Conservation (phyloP, 2,113 vertebrate genomes). For the Serinus canaria region DNA sequence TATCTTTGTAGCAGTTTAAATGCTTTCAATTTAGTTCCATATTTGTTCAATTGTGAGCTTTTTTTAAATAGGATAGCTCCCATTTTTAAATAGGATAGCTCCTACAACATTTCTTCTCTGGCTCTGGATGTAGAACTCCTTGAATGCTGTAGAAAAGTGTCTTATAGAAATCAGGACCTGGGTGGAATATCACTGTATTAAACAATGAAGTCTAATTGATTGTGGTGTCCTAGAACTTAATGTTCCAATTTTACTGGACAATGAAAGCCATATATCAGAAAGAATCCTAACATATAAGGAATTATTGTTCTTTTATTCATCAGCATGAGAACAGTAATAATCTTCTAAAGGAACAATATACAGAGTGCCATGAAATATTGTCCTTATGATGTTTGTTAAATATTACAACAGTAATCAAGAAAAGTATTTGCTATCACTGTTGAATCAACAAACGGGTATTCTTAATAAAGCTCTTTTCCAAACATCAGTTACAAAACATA, state of each 20-base stretch:
- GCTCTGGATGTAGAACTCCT: not conserved
- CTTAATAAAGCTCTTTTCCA: not conserved
- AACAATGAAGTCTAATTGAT: constrained; percentile 40
- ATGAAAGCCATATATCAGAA: constrained; percentile 3
- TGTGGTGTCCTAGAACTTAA: constrained; percentile 23
- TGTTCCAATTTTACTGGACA: constrained; percentile 7
- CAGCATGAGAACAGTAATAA: not conserved
- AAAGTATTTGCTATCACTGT: not conserved
- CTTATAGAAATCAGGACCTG: not conserved
- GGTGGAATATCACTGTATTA: not conserved
- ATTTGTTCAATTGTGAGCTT: not conserved
- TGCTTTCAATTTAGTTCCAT: not conserved
- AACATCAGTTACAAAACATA: not conserved
- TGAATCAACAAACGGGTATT: not conserved
- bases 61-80: not conserved
- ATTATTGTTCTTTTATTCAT: not conserved
- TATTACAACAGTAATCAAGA: not conserved
- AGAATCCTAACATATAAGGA: not conserved
- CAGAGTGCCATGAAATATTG: not conserved
- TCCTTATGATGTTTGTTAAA: not conserved
- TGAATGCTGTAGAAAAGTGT: not conserved
- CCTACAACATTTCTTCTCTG: not conserved
- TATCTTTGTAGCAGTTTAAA: not conserved
- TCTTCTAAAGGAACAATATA: not conserved
- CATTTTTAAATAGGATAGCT: not conserved